phyloP scores from a whole-genome alignment of 1,140 invertebrate species.

The Zaprionus tsacasi region DNA sequence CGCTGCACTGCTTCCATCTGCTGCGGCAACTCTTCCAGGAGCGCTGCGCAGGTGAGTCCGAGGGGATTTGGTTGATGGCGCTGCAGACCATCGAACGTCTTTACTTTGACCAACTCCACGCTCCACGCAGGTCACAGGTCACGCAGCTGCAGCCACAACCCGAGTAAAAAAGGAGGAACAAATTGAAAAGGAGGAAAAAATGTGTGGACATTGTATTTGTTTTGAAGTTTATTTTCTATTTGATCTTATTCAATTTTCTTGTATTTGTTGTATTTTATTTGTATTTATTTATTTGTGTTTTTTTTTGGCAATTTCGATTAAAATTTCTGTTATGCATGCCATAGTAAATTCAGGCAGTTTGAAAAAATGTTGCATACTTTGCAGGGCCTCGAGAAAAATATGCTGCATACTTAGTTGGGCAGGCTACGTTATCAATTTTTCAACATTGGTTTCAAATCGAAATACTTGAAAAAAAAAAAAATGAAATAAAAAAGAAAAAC shows the following conservation, averaged over 20 bases:
- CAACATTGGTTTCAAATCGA: too few species aligned
- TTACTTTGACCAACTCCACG: slow-evolving; percentile 8
- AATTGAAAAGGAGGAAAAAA: too few species aligned
- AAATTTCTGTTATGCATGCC: neutral
- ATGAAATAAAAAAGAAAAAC: too few species aligned
- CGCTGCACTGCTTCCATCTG: slow-evolving; percentile 5
- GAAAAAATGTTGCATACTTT: too few species aligned
- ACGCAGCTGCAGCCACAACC: too few species aligned
- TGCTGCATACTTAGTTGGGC: too few species aligned
- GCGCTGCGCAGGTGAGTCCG: slow-evolving; percentile 6
- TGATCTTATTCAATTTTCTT: neutral
- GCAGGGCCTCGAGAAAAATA: too few species aligned
- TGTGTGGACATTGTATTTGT: neutral
- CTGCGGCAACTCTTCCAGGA: slow-evolving; percentile 16
- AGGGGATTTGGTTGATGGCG: neutral
- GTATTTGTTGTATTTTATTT: neutral
- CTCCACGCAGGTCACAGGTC: neutral
- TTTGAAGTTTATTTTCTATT: neutral
- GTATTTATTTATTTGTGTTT: neutral
- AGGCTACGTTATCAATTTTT: too few species aligned
- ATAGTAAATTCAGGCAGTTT: too few species aligned
- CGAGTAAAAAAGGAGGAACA: neutral
- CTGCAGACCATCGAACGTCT: slow-evolving; percentile 16
- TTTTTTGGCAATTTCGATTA: neutral
- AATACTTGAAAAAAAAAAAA: too few species aligned